Evolutionary conservation across 2,888 invertebrate species (phyloP), one percentile per base, ranked within the genome.

Genomic region (Esperia sulphurella): DNA sequence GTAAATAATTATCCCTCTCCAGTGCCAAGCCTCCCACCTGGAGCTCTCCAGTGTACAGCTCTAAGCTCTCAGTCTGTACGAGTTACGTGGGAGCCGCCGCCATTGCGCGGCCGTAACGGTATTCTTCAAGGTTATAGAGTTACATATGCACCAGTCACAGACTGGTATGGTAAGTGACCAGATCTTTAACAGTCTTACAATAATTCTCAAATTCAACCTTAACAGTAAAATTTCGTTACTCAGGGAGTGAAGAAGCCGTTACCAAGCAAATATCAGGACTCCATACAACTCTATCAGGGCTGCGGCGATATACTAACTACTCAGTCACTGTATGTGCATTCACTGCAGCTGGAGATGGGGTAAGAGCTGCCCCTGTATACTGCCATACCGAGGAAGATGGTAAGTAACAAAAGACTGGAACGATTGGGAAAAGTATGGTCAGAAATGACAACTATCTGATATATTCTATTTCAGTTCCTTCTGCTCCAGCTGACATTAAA

Each of bases 371-470:
- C 10, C 95, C 96, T 0, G 93, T 97, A 43, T 96, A 93, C 76
- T 96, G 97, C 68, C 93, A 95, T 62, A 97, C 97, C 28, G 94
- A 96, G 68, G 96, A 97, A 91, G 97, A 97, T 81, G 95, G 96
- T 96, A 87, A 83, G 75, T 60, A 0, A 45, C 8, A 14, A 40
- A 40, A 13, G 1, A 8, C 14, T 41, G 14, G 21, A 21, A 21
- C 5, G 21, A 5, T 21, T 21, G 21, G 21, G 21, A 5, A 21
- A 21, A 21, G 5, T 3, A 21, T 3, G 21, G 21, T 21, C 21
- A 21, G 21, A 3, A 21, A 21, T 5, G 21, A 3, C 21, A 21
- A 21, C 21, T 21, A 3, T 21, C 21, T 21, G 2, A 21, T 5
- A 3, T 21, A 21, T 21, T 5, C 21, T 5, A 21, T 46, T 82